These are phyloP conservation scores for Sebastes paucispinis DNA, from an alignment of 2,797 vertebrate species.

Conservation along the genomic window DNA sequence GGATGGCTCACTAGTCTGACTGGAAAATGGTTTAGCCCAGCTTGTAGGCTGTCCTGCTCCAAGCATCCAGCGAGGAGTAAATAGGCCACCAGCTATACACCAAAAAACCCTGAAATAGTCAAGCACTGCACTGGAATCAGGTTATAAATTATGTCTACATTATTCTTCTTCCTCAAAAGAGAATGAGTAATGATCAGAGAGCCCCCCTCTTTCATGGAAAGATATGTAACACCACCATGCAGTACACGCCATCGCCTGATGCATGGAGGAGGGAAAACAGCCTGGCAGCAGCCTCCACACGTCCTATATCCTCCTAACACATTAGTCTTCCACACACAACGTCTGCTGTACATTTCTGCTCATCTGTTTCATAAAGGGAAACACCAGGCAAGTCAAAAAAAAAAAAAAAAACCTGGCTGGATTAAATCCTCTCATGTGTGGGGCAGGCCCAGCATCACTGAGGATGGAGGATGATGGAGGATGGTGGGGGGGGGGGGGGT, in stretches of 20 bases:
- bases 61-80: constrained; percentile 48
- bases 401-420: constrained; percentile 20
- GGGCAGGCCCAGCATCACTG: constrained; percentile 45
- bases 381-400: constrained; percentile 57
- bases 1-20: constrained; percentile 42
- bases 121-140: constrained; percentile 21
- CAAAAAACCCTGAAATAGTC: constrained; percentile 34
- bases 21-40: constrained; percentile 60
- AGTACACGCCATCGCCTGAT: constrained; percentile 59
- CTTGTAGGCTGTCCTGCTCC: constrained; percentile 53
- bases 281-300: constrained; percentile 49
- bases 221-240: constrained; percentile 58
- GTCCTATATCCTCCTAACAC: constrained; percentile 40
- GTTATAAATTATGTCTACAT: constrained; percentile 30
- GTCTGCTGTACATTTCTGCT: constrained; percentile 62
- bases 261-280: constrained; percentile 46
- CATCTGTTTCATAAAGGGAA: constrained; percentile 74
- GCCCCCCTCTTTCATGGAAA: constrained; percentile 5
- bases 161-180: constrained; percentile 17
- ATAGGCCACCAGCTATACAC: constrained; percentile 52
- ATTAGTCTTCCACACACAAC: constrained; percentile 17
- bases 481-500: background rate
- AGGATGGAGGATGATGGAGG: constrained; percentile 29
- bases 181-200: constrained; percentile 30
- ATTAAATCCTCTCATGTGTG: constrained; percentile 62